Percentiles rank a stretch among this genome's conserved stretches.
Conservation (phyloP, 2,797 vertebrate species). For the Danio kyathit region DNA sequence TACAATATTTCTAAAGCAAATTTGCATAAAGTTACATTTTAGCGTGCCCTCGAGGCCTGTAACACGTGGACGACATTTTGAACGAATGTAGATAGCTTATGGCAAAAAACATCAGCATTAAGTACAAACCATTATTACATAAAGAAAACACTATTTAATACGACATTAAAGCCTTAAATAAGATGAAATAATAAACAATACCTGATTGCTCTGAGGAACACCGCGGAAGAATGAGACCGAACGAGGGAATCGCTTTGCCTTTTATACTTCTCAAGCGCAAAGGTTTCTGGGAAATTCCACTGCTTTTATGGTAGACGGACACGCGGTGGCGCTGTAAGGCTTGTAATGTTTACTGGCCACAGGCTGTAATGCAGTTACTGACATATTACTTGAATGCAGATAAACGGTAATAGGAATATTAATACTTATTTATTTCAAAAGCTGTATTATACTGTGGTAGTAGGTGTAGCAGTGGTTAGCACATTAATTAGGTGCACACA, state of each 20-base stretch:
- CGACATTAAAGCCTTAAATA: accelerated
- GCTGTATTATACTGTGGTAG: background rate
- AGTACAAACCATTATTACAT: background rate
- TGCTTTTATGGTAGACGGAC: background rate
- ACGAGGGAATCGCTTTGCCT: accelerated
- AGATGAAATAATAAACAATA: accelerated
- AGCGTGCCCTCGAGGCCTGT: background rate
- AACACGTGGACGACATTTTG: background rate
- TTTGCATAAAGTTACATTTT: accelerated
- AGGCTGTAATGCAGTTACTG: no score
- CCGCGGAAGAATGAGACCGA: conserved; percentile 43
- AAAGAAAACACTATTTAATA: accelerated
- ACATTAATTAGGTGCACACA: background rate
- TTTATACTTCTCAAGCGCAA: conserved; percentile 58
- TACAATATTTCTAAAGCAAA: background rate
- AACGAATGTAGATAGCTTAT: background rate
- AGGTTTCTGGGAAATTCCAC: conserved; percentile 60
- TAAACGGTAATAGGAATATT: background rate
- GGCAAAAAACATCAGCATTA: no score
- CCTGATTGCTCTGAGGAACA: accelerated
- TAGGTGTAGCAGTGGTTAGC: background rate
- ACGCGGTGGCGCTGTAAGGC: background rate
- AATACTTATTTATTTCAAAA: background rate
- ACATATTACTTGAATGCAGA: background rate
- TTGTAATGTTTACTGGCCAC: no score